A percentile compares a stretch with the other conserved stretches of the same genome.
These are phyloP conservation scores for Amitus sp. DNA, from an alignment of 2,888 invertebrate genomes.

Conservation along the genomic window DNA sequence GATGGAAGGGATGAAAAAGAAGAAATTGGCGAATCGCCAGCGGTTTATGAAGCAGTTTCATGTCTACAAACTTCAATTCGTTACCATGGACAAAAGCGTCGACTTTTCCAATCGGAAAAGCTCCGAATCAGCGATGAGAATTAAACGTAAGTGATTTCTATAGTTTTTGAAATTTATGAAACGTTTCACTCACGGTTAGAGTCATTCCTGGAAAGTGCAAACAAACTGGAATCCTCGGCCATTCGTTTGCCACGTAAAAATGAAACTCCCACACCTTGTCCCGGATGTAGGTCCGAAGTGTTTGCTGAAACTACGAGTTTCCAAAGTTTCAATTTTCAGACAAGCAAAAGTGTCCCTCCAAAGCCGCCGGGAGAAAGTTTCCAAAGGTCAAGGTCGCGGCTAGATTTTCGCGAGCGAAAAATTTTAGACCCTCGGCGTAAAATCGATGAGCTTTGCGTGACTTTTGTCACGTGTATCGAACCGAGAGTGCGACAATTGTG, in stretches of 20 bases:
- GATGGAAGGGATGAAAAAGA: slow-evolving; percentile 19
- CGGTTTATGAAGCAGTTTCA: slow-evolving; percentile 44
- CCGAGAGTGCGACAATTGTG: slow-evolving; percentile 38
- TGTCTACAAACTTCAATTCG: not conserved
- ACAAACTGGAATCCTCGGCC: slow-evolving; percentile 84
- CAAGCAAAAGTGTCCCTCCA: not conserved
- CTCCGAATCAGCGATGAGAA: too few relatives aligned
- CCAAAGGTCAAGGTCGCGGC: slow-evolving; percentile 49
- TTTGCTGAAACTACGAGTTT: slow-evolving; percentile 82
- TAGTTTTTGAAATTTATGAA: slow-evolving; percentile 7
- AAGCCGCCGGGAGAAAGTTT: not conserved
- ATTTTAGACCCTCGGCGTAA: slow-evolving; percentile 43
- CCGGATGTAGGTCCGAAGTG: slow-evolving; percentile 87
- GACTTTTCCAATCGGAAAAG: not conserved
- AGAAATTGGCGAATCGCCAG: slow-evolving; percentile 43
- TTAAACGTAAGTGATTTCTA: too few relatives aligned
- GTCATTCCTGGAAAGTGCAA: slow-evolving; percentile 91
- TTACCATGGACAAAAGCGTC: not conserved
- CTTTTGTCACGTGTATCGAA: slow-evolving; percentile 30
- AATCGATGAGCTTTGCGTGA: slow-evolving; percentile 52
- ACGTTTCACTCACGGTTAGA: slow-evolving; percentile 74
- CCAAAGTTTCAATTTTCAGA: slow-evolving; percentile 17
- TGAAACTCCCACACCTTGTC: slow-evolving; percentile 91
- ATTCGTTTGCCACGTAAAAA: slow-evolving; percentile 89
- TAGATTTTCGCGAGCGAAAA: slow-evolving; percentile 39